These are phyloP conservation scores for Drosophila borealis DNA, from an alignment of 2,888 invertebrate species.

Conservation along the genomic window DNA sequence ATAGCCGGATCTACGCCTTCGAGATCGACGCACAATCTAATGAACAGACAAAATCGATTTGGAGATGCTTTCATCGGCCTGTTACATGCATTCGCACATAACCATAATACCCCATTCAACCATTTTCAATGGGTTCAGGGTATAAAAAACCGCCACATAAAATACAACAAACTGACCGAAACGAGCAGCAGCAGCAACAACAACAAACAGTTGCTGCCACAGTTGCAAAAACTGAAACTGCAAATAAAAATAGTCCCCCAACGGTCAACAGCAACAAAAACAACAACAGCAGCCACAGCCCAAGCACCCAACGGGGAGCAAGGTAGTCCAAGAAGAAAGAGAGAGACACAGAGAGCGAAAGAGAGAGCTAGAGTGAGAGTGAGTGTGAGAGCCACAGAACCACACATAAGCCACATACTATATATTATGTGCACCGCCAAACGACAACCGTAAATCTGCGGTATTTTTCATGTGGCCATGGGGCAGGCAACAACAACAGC, in stretches of 20 bases:
- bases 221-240: slow-evolving; percentile 79
- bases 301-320: slow-evolving; percentile 12
- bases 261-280: slow-evolving; percentile 40
- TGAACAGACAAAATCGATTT: too few relatives aligned
- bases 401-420: slow-evolving; percentile 66
- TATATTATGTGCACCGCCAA: slow-evolving; percentile 68
- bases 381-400: slow-evolving; percentile 13
- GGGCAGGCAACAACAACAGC: slow-evolving; percentile 30
- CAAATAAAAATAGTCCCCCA: slow-evolving; percentile 72
- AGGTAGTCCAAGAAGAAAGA: not conserved
- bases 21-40: too few relatives aligned
- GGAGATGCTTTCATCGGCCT: too few relatives aligned
- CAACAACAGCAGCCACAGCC: slow-evolving; percentile 21
- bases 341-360: not conserved
- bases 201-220: slow-evolving; percentile 55
- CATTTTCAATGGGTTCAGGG: too few relatives aligned
- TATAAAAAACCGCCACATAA: slow-evolving; percentile 64
- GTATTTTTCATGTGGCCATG: slow-evolving; percentile 77
- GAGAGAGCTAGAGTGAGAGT: not conserved
- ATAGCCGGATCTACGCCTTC: not conserved
- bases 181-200: slow-evolving; percentile 44
- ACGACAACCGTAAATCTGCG: slow-evolving; percentile 81
- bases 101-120: too few relatives aligned
- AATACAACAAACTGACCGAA: slow-evolving; percentile 71
- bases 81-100: too few relatives aligned